These are phyloP conservation scores for Hippoglossus hippoglossus DNA, from an alignment of 2,797 vertebrate species.

Conservation along the genomic window DNA sequence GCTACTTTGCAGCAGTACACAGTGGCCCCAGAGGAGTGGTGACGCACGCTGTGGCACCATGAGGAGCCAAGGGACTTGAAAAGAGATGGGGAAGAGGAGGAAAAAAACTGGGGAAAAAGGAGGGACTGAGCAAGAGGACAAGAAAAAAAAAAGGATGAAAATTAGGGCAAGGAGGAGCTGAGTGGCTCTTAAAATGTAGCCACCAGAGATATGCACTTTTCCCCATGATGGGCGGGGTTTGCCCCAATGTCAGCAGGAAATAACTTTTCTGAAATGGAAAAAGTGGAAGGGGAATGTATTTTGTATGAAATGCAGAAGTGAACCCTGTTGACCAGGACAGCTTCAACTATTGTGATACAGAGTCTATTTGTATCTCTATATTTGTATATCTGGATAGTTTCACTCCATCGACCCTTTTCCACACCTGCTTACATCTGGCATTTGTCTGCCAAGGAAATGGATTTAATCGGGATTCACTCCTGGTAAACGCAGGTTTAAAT, in stretches of 20 bases:
- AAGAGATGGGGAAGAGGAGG: slow-evolving; percentile 30
- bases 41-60: slow-evolving; percentile 60
- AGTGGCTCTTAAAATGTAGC: slow-evolving; percentile 65
- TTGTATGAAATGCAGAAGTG: slow-evolving; percentile 65
- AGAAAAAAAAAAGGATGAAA: slow-evolving; percentile 18
- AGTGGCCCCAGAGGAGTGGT: slow-evolving; percentile 62
- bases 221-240: slow-evolving; percentile 47
- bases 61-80: slow-evolving; percentile 59
- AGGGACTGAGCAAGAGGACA: slow-evolving; percentile 9
- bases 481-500: too few species aligned
- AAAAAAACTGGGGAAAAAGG: slow-evolving; percentile 9
- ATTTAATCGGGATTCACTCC: too few species aligned
- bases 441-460: too few species aligned
- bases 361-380: too few species aligned
- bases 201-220: slow-evolving; percentile 52
- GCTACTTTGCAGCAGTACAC: slow-evolving; percentile 51
- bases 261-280: slow-evolving; percentile 63
- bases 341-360: slow-evolving; percentile 11
- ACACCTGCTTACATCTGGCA: too few species aligned
- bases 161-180: slow-evolving; percentile 52
- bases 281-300: slow-evolving; percentile 64
- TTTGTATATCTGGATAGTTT: slow-evolving; percentile 29
- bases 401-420: background rate
- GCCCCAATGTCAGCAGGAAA: slow-evolving; percentile 72
- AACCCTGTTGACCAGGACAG: slow-evolving; percentile 36